Percentiles rank a stretch among this genome's conserved stretches.
Evolutionary conservation across 2,113 vertebrate species (phyloP).

Genomic region (Erythrolamprus reginae): DNA sequence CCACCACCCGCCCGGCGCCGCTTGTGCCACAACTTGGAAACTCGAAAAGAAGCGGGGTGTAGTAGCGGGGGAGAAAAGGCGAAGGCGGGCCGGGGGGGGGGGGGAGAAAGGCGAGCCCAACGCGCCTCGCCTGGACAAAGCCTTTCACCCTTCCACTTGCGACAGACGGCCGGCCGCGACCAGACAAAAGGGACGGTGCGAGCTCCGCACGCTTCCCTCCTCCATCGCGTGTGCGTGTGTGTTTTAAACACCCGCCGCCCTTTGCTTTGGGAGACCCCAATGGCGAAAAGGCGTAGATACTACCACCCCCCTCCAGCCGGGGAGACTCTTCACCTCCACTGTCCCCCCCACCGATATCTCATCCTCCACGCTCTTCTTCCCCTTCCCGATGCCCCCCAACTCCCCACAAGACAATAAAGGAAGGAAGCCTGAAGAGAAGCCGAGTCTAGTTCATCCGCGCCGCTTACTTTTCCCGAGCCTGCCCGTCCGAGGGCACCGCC

Average conservation of each 20-base stretch:
- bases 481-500: constrained; percentile 92
- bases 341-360: background rate
- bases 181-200: constrained; percentile 32
- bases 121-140: constrained; percentile 17
- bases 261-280: background rate
- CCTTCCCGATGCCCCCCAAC: background rate
- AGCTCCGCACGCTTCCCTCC: background rate
- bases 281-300: background rate
- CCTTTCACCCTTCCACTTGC: constrained; percentile 10
- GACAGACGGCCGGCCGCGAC: background rate
- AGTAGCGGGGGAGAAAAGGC: background rate
- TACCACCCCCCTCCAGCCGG: too few species aligned
- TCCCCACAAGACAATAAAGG: constrained; percentile 1
- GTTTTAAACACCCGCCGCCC: background rate
- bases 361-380: background rate
- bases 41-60: too few species aligned
- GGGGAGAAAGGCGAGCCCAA: fast-evolving
- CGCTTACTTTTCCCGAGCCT: constrained; percentile 94
- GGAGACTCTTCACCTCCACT: background rate
- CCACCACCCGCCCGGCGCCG: background rate
- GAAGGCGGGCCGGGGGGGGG: background rate
- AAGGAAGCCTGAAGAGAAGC: background rate
- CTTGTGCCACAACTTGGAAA: background rate
- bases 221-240: background rate
- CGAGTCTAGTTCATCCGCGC: constrained; percentile 11